These are phyloP conservation scores for Petroica traversi DNA, from an alignment of 2,113 vertebrate genomes.

Conservation along the genomic window DNA sequence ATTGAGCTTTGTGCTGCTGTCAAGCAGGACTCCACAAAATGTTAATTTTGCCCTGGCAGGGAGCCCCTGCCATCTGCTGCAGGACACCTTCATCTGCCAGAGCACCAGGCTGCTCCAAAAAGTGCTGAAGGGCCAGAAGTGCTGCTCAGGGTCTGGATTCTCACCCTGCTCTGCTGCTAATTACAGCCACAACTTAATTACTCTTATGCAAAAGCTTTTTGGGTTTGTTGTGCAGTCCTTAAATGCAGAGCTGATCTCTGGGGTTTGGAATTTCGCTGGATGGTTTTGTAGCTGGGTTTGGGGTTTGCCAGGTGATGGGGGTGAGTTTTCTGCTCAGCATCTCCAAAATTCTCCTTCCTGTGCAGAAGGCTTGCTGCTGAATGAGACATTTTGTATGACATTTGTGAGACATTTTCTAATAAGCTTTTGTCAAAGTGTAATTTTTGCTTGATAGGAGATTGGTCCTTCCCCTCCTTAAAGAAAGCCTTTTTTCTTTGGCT, in stretches of 20 bases:
- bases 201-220: background rate
- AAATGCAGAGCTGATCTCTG: background rate
- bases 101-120: background rate
- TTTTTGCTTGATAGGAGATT: background rate
- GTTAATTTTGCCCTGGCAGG: background rate
- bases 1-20: background rate
- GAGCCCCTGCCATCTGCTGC: background rate
- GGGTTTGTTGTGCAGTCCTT: background rate
- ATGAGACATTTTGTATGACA: background rate
- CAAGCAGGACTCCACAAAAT: background rate
- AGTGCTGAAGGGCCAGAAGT: background rate
- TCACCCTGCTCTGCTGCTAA: background rate
- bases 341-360: background rate
- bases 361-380: background rate
- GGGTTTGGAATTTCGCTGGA: background rate
- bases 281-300: background rate
- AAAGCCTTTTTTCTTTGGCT: background rate
- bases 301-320: background rate
- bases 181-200: background rate
- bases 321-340: background rate
- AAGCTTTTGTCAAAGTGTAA: background rate
- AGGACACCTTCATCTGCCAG: background rate
- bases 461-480: background rate
- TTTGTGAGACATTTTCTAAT: too few relatives aligned
- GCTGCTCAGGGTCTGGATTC: background rate